Evolutionary conservation across 2,113 vertebrate genomes (phyloP).

Genomic region (Oryzias javanicus): DNA sequence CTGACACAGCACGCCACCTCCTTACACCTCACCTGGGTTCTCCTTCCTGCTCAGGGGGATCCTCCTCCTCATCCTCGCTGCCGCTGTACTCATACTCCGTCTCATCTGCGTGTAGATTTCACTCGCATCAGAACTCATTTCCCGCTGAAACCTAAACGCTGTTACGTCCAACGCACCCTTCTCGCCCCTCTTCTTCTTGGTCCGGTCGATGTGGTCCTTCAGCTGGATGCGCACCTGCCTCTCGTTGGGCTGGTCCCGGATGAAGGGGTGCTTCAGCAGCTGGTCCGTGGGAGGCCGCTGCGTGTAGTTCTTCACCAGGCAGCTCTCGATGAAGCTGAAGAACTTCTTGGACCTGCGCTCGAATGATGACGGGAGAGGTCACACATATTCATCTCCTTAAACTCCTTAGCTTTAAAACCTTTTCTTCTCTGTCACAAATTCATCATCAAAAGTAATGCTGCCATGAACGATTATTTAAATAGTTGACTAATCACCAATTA

Average conservation of each 20-base stretch:
- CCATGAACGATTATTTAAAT: too few relatives aligned
- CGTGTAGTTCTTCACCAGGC: conserved; percentile 97
- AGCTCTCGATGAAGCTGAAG: conserved; percentile 96
- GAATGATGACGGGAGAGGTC: not conserved
- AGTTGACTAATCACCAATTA: too few relatives aligned
- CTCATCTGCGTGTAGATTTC: conserved; percentile 80
- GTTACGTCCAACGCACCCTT: conserved; percentile 79
- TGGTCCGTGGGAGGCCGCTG: conserved; percentile 96
- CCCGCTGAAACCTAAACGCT: accelerated
- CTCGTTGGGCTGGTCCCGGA: conserved; percentile 97
- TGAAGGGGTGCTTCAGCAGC: conserved; percentile 96
- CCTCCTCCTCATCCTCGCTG: conserved; percentile 97
- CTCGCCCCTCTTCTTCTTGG: conserved; percentile 97
- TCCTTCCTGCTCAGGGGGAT: conserved; percentile 95
- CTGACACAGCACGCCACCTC: not conserved
- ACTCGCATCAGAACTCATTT: not conserved
- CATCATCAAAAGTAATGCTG: not conserved
- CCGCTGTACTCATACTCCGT: conserved; percentile 98
- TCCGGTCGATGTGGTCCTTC: conserved; percentile 97
- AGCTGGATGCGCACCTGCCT: conserved; percentile 98
- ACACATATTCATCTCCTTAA: not conserved
- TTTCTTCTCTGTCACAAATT: conserved; percentile 2
- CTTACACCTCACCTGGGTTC: conserved; percentile 86
- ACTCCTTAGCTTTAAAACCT: too few relatives aligned
- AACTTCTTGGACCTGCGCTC: conserved; percentile 94